Percentiles rank a stretch among this genome's conserved stretches.
phyloP scores from a whole-genome alignment of 1,140 invertebrate genomes.

The Dendroctonus valens region DNA sequence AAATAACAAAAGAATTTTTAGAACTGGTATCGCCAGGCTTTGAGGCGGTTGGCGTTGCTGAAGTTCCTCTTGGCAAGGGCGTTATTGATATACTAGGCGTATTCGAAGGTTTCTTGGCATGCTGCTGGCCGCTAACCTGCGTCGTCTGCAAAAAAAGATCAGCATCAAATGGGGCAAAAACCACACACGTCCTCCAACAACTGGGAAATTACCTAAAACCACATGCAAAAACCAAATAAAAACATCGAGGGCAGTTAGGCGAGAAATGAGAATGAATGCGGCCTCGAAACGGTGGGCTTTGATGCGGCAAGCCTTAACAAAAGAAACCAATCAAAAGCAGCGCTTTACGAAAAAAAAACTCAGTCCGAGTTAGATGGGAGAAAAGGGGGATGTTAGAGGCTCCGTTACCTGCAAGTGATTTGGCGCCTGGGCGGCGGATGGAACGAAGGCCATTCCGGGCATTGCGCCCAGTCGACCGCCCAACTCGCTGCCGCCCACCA shows the following conservation, averaged over 20 bases:
- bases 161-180: neutral
- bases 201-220: conserved; percentile 2
- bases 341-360: no score
- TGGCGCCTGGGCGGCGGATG: conserved; percentile 41
- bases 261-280: no score
- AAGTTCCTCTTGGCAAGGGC: conserved; percentile 70
- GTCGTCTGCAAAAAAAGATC: conserved; percentile 14
- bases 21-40: conserved; percentile 51
- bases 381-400: neutral
- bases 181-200: neutral
- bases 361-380: no score
- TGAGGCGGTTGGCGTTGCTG: conserved; percentile 39
- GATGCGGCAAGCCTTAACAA: no score
- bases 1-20: conserved; percentile 87
- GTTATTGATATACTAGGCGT: conserved; percentile 87
- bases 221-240: no score
- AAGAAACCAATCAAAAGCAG: no score
- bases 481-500: conserved; percentile 49
- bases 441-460: conserved; percentile 56
- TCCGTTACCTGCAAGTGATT: conserved; percentile 20
- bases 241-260: no score
- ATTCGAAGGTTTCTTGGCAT: conserved; percentile 21
- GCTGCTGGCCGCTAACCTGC: conserved; percentile 8
- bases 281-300: no score
- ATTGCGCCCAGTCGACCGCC: conserved; percentile 50